Base-by-base conservation (phyloP, 2,888 invertebrate species). In the Caenorhabditis drosophilae region DNA sequence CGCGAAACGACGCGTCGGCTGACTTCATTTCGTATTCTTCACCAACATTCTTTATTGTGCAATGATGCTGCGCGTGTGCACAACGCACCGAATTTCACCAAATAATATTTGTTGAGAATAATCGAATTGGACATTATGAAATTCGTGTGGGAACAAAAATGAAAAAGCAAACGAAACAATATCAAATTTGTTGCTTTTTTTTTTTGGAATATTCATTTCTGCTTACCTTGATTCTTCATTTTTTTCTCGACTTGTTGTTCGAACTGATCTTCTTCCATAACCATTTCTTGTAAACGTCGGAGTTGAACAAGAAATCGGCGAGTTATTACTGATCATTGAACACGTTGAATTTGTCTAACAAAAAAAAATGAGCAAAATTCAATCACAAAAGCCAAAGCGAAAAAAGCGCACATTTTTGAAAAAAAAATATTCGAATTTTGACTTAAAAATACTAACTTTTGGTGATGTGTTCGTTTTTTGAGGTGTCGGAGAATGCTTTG, bases 171-270 rank as follows among this genome's bases (percentile, higher is more conserved):
- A 42, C 25, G 25, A 12, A 2, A 42, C 42, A 23, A 25, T 25
- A 42, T 42, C 23, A 23, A 42, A 42, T 2, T 9, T 22, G 7
- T 41, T 42, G 25, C 42, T 18, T 42, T 15, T n/a, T n/a, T n/a
- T n/a, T n/a, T n/a, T n/a, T n/a, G n/a, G n/a, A n/a, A n/a, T n/a
- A n/a, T n/a, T n/a, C n/a, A n/a, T n/a, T n/a, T n/a, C n/a, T n/a
- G n/a, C n/a, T n/a, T 42, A 4, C 36, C 16, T 42, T 25, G 11
- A 20, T 25, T 35, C n/a, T 23, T 52, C 56, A 6, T 35, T 35
- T 18, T 54, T 58, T 20, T 64, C 64, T 12, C 54, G 50, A 44
- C 58, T 64, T 11, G 64, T 58, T 6, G 55, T 58, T 12, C 64
- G 38, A 0, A 64, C 58, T 11, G 64, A 64, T 31, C 64, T 22